These are phyloP conservation scores for Drosophila nr. perissopoda DNA, from an alignment of 2,888 invertebrate genomes.

Conservation along the genomic window DNA sequence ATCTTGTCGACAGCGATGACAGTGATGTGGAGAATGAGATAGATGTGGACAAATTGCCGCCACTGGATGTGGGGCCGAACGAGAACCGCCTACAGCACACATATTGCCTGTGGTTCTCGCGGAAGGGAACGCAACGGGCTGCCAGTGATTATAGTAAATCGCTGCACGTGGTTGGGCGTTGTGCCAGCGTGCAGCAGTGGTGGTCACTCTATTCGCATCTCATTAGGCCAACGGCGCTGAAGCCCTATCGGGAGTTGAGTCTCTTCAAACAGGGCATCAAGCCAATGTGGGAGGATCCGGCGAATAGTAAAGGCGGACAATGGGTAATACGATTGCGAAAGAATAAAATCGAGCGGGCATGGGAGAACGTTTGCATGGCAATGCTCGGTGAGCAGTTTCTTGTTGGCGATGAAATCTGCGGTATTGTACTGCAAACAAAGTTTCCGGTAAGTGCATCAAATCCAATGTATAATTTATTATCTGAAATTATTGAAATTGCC, in stretches of 20 bases:
- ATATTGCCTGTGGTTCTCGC: conserved; percentile 96
- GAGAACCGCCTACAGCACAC: conserved; percentile 97
- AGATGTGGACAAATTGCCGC: conserved; percentile 86
- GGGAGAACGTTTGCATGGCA: conserved; percentile 99
- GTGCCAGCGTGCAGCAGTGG: conserved; percentile 98
- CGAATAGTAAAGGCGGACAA: conserved; percentile 98
- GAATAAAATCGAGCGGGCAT: conserved; percentile 97
- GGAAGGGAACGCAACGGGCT: conserved; percentile 85
- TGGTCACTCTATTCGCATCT: conserved; percentile 98
- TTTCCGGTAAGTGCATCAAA: conserved; percentile 87
- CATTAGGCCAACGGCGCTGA: conserved; percentile 94
- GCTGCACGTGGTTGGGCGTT: conserved; percentile 94
- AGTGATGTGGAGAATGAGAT: conserved; percentile 88
- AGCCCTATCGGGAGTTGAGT: conserved; percentile 96
- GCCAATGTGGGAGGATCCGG: conserved; percentile 99
- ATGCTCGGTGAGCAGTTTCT: conserved; percentile 99
- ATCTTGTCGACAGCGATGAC: conserved; percentile 87
- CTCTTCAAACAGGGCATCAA: conserved; percentile 98
- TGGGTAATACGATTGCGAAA: conserved; percentile 98
- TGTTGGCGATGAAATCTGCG: conserved; percentile 99
- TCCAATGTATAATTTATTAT: not conserved
- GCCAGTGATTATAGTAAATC: conserved; percentile 86
- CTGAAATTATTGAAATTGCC: not conserved
- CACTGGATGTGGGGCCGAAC: conserved; percentile 90
- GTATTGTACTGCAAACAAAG: conserved; percentile 97